Percentiles rank a stretch among this genome's conserved stretches.
phyloP scores from a whole-genome alignment of 2,113 vertebrate genomes.

The Phyllopteryx taeniolatus region DNA sequence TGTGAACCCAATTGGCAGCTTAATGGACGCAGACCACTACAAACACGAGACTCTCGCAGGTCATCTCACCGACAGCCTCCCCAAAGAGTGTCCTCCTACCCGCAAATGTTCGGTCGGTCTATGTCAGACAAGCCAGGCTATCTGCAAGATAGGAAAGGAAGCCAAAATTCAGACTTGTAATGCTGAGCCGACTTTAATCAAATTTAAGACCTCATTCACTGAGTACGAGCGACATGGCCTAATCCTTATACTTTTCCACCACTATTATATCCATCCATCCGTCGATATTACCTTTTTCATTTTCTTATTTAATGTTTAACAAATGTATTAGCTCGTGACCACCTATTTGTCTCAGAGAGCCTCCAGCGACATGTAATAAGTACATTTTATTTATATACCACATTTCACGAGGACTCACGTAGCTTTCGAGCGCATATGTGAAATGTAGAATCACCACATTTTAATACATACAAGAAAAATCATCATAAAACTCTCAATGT shows the following conservation, averaged over 20 bases:
- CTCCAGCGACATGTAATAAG: too few relatives aligned
- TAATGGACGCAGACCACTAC: conserved; percentile 43
- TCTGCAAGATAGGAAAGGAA: not conserved
- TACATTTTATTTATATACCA: too few relatives aligned
- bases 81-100: not conserved
- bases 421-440: too few relatives aligned
- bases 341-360: too few relatives aligned
- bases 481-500: too few relatives aligned
- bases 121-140: not conserved
- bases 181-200: not conserved
- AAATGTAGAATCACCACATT: too few relatives aligned
- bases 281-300: too few relatives aligned
- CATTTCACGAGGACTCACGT: not conserved
- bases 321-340: too few relatives aligned
- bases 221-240: not conserved
- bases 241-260: too few relatives aligned
- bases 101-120: not conserved
- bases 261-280: too few relatives aligned
- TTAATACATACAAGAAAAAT: too few relatives aligned
- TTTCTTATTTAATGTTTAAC: too few relatives aligned
- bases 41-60: conserved; percentile 29
- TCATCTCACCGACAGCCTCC: not conserved
- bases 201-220: not conserved
- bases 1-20: conserved; percentile 61
- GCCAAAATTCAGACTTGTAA: not conserved